Percentiles rank a stretch among this genome's conserved stretches.
These are phyloP conservation scores for Pterostichus madidus DNA, from an alignment of 2,888 invertebrate species.

Conservation along the genomic window DNA sequence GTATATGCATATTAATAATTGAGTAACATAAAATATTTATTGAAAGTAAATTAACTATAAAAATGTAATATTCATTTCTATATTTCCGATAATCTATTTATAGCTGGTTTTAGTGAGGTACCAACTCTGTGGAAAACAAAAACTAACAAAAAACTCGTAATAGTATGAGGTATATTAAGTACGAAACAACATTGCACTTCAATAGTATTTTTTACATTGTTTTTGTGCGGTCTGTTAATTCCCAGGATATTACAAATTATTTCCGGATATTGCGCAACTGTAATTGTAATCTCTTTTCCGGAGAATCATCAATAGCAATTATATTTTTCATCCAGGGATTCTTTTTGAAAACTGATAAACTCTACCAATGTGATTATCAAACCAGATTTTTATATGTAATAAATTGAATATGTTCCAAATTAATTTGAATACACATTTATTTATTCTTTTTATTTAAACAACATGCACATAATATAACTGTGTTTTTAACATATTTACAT, in stretches of 20 bases:
- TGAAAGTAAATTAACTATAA: no score
- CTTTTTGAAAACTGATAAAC: constrained; percentile 8
- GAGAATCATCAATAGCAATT: constrained; percentile 36
- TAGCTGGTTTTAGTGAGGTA: no score
- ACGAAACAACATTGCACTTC: constrained; percentile 15
- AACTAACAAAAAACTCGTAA: constrained; percentile 15
- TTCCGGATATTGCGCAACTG: constrained; percentile 30
- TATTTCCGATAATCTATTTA: no score
- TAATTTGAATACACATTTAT: no score
- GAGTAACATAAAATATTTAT: no score
- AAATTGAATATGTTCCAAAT: neutral
- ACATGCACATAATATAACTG: no score
- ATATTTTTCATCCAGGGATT: constrained; percentile 41
- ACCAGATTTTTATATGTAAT: constrained; percentile 10
- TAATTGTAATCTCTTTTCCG: constrained; percentile 34
- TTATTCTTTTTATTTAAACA: no score
- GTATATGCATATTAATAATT: no score
- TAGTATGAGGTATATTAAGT: constrained; percentile 18
- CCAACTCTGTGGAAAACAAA: neutral
- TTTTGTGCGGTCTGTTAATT: constrained; percentile 39
- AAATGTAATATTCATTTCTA: no score
- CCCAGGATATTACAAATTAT: constrained; percentile 56
- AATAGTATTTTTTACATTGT: constrained; percentile 22
- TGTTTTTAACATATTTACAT: no score
- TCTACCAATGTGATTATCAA: neutral